A percentile compares a stretch with the other conserved stretches of the same genome.
Conservation (phyloP, 2,888 invertebrate species). For the Lithophane leautieri region DNA sequence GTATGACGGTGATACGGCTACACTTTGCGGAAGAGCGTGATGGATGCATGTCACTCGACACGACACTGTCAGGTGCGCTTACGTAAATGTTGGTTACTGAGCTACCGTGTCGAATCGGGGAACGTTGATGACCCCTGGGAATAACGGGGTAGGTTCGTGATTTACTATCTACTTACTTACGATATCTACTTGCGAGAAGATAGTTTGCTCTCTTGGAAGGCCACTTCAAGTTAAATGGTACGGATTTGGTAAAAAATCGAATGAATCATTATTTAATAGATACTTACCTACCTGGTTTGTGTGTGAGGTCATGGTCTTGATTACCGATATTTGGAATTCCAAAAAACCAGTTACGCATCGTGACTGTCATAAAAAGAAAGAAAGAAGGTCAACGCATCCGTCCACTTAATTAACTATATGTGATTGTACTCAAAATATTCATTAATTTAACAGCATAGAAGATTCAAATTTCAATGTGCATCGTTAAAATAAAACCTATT, state of each 20-base stretch:
- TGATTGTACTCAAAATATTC: conserved; percentile 20
- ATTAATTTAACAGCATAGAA: neutral
- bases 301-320: conserved; percentile 61
- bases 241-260: conserved; percentile 31
- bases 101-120: conserved; percentile 80
- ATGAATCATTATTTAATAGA: conserved; percentile 54
- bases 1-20: conserved; percentile 80
- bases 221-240: neutral
- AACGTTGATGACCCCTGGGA: conserved; percentile 68
- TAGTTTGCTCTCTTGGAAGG: conserved; percentile 1
- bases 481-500: neutral
- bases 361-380: conserved; percentile 42
- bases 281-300: conserved; percentile 23
- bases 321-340: conserved; percentile 57
- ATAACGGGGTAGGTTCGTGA: conserved; percentile 55
- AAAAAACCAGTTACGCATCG: conserved; percentile 49
- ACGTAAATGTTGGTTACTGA: conserved; percentile 77
- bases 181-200: conserved; percentile 4
- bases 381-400: conserved; percentile 23
- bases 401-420: conserved; percentile 5
- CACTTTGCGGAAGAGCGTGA: conserved; percentile 80
- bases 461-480: neutral
- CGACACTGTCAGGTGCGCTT: conserved; percentile 75
- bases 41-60: conserved; percentile 73
- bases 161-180: conserved; percentile 21